Base-by-base conservation (phyloP, 2,888 invertebrate species). In the Brenthis hecate region DNA sequence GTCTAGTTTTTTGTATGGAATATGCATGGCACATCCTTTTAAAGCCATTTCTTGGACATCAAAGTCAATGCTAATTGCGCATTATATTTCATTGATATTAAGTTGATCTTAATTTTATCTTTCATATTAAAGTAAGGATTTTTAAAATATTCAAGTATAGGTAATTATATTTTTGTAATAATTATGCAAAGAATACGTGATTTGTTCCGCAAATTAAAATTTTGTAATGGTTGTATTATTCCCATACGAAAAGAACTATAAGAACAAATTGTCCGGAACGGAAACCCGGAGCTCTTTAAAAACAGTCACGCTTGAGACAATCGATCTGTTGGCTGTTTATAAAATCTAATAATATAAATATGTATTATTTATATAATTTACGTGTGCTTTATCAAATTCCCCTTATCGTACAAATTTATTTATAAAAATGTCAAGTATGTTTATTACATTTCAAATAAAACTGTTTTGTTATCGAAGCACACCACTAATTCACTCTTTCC, bases 1-100 rank as follows among this genome's bases (percentile, higher is more conserved):
- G 68, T 62, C 65, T 68, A 68, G 65, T 71, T 71, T 71, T 71
- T 68, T 61, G 43, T 56, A 47, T 48, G 16, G 56, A 65, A 65
- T 68, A 65, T 58, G 69, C 65, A 48, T 36, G 19, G 56, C 43
- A 47, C 56, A 23, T 61, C 56, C 65, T 47, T 54, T 50, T 13
- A 63, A 43, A 61, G n/a, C 19, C 53, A 32, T 19, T 55, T 32
- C 28, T 50, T 65, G 51, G 32, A 50, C 54, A 48, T 56, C 13
- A 28, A 61, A 65, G 56, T 68, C 36, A 65, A 56, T 67, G 55
- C 53, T 65, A 56, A 61, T 62, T 48, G 32, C 19, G 6, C 36
- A 43, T 62, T 62, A 53, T 62, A 16, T 51, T 62, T 53, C 62
- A 62, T 62, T 62, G 62, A 62, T 62, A 62, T 23, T n/a, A 32